Percentiles rank a stretch among this genome's conserved stretches.
Conservation (phyloP, 2,113 vertebrate species). For the Colistium nudipinnis region DNA sequence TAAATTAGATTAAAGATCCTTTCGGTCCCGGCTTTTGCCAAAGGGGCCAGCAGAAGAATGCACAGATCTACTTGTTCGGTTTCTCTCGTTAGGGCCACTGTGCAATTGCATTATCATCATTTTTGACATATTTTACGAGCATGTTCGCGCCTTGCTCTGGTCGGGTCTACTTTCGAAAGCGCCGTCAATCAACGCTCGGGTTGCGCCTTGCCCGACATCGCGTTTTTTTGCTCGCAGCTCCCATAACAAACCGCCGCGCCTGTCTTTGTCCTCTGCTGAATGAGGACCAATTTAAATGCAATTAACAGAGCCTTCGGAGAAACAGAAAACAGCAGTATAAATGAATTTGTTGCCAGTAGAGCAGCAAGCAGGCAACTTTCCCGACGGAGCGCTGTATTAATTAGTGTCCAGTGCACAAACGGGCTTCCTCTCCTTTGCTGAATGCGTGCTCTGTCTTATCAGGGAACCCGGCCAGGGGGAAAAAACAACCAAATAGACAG, state of each 20-base stretch:
- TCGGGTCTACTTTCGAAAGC: constrained; percentile 21
- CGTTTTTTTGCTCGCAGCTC: constrained; percentile 37
- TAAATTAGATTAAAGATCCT: constrained; percentile 25
- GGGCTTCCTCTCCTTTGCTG: constrained; percentile 67
- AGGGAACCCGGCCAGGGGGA: constrained; percentile 55
- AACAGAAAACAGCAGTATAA: constrained; percentile 75
- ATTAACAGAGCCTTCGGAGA: constrained; percentile 75
- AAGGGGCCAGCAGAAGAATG: constrained; percentile 40
- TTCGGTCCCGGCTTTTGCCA: constrained; percentile 8
- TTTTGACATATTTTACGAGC: constrained; percentile 34
- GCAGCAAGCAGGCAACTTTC: constrained; percentile 70
- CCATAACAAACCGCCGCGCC: constrained; percentile 58
- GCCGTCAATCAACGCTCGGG: constrained; percentile 9
- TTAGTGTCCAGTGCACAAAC: constrained; percentile 79
- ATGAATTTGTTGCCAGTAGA: constrained; percentile 79
- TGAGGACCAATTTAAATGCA: constrained; percentile 81
- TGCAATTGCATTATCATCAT: constrained; percentile 35
- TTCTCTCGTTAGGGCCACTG: constrained; percentile 30
- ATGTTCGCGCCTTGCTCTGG: constrained; percentile 6
- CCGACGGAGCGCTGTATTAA: constrained; percentile 78
- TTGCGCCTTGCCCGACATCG: constrained; percentile 11
- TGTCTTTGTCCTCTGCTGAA: constrained; percentile 63
- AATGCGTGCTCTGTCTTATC: constrained; percentile 73
- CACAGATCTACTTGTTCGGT: constrained; percentile 3
- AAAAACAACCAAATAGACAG: constrained; percentile 63